Percentiles rank a stretch among this genome's conserved stretches.
Conservation (phyloP, 2,888 invertebrate species). For the Ornithoptera alexandrae region DNA sequence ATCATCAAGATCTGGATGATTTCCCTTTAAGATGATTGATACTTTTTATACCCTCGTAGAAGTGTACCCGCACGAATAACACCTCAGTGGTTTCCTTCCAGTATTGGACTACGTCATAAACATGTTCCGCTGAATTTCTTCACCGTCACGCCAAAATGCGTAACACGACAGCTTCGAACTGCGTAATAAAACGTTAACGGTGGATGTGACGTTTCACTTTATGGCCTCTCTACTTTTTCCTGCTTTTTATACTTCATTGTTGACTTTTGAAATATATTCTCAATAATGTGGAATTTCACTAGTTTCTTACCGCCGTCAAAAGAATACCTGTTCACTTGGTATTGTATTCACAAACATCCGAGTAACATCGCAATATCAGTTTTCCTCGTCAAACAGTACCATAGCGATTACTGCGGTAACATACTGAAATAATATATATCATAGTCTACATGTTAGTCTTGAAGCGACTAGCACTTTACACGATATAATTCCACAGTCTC, state of each 20-base stretch:
- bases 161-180: conserved; percentile 18
- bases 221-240: conserved; percentile 8
- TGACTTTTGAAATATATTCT: background rate
- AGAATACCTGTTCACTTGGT: background rate
- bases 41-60: background rate
- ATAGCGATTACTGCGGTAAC: background rate
- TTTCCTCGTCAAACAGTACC: background rate
- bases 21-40: background rate
- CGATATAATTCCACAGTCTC: too few relatives aligned
- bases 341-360: too few relatives aligned
- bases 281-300: background rate
- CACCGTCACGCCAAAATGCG: conserved; percentile 1
- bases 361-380: background rate
- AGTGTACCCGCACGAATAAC: background rate
- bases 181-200: conserved; percentile 22
- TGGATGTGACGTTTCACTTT: conserved; percentile 21
- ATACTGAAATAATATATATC: too few relatives aligned
- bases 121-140: background rate
- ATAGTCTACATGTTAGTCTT: too few relatives aligned
- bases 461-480: too few relatives aligned
- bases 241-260: background rate
- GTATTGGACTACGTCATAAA: background rate
- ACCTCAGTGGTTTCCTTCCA: background rate
- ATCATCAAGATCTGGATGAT: background rate
- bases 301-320: background rate